Evolutionary conservation across 1,140 invertebrate species (phyloP), one percentile per base, ranked within the genome.

Genomic region (Neocloeon triangulifer): DNA sequence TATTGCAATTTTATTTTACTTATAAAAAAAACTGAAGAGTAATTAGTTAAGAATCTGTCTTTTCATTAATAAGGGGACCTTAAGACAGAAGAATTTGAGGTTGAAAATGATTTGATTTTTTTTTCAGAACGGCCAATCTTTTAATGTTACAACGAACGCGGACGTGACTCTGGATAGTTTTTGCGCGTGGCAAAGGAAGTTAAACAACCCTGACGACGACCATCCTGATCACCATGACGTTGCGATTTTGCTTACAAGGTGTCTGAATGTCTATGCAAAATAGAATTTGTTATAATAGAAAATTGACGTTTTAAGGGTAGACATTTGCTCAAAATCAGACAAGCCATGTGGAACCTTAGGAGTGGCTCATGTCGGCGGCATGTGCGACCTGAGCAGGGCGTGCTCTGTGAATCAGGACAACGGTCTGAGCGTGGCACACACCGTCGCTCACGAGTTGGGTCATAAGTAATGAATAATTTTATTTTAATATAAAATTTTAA

Each of bases 401-500:
- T 91, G 84, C 55, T 86, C 75, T 41, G 75, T 91, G 41, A 86
- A 85, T 46, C 78, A 88, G 52, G 84, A 91, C 58, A 86, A 84
- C 49, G 84, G 84, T 21, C 74, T 91, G 32, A 76, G 76, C 42
- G 59, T 88, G 33, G 80, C 82, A 5, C 82, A 84, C 51, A 91
- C 82, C n/a, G 79, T 91, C 40, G 78, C 82, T 10, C 84, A 91
- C 47, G 84, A 91, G 55, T 56, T 91, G 41, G 84, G 82, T 31
- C 84, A 91, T 59, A 88, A 88, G 84, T 89, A 54, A 69, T 30
- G 10, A 30, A 28, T 9, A 5, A 29, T 7, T 14, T 9, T 8
- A 1, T 15, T 10, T 20, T 23, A 19, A 34, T 14, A n/a, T 38
- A 33, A 31, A 18, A 39, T 37, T 44, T 35, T 45, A 46, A 31